A percentile compares a stretch with the other conserved stretches of the same genome.
Evolutionary conservation across 1,140 invertebrate species (phyloP).

Genomic region (Halictus rubicundus): DNA sequence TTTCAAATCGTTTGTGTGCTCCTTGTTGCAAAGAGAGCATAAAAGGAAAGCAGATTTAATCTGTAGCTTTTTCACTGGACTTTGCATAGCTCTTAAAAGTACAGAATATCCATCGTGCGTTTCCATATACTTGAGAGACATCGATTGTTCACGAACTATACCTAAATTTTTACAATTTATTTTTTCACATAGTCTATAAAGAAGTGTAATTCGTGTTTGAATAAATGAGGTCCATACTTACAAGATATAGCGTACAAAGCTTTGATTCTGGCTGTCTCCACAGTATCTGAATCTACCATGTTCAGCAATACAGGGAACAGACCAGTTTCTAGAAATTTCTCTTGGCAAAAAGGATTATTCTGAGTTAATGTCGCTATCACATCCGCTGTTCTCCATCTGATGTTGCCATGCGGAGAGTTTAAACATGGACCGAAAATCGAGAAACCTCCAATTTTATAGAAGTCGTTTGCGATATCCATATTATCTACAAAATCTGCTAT

Average conservation of each 20-base stretch:
- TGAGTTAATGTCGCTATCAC: conserved; percentile 88
- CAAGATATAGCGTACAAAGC: conserved; percentile 89
- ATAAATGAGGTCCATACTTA: conserved; percentile 75
- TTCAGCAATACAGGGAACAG: conserved; percentile 84
- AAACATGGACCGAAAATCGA: conserved; percentile 85
- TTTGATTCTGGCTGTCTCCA: conserved; percentile 83
- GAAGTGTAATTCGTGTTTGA: background rate
- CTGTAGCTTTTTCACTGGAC: conserved; percentile 82
- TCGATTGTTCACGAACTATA: conserved; percentile 82
- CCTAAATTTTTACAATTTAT: conserved; percentile 75
- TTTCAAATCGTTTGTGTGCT: conserved; percentile 82
- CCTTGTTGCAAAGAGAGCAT: conserved; percentile 81
- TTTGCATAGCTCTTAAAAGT: conserved; percentile 83
- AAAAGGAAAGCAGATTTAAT: conserved; percentile 88
- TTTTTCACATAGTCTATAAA: conserved; percentile 15
- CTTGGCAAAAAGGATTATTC: conserved; percentile 90
- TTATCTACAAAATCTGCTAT: conserved; percentile 85
- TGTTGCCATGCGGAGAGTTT: conserved; percentile 82
- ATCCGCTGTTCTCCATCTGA: conserved; percentile 84
- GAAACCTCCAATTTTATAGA: conserved; percentile 91
- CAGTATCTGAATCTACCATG: conserved; percentile 84
- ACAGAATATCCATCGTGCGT: conserved; percentile 84
- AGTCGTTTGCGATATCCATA: conserved; percentile 89
- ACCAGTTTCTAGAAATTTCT: conserved; percentile 83
- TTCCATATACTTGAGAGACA: conserved; percentile 83